Conservation (phyloP, 2,113 vertebrate genomes). For the Psilopsiagon aymara region DNA sequence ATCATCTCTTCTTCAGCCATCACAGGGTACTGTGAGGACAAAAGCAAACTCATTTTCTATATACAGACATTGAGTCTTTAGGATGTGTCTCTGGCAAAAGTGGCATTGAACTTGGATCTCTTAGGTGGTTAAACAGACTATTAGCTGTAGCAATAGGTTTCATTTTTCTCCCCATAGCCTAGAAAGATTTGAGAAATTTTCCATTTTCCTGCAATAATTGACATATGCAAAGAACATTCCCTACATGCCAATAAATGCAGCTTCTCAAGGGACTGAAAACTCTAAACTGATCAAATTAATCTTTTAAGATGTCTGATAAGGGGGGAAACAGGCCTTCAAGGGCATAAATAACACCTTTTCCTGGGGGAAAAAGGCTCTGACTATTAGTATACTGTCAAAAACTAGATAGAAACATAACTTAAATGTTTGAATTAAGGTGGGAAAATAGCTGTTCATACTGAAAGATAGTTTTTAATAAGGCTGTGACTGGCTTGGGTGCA, state of each 20-base stretch:
- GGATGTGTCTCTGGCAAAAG: neutral
- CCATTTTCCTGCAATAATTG: neutral
- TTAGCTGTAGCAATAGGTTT: neutral
- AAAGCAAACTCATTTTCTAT: neutral
- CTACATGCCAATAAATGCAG: neutral
- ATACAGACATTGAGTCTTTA: neutral
- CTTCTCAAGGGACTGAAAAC: neutral
- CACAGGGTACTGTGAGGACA: neutral
- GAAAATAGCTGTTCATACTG: neutral
- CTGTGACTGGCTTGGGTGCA: neutral
- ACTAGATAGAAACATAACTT: neutral
- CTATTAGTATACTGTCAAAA: neutral
- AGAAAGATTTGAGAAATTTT: neutral
- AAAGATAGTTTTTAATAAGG: neutral
- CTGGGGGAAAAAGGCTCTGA: neutral
- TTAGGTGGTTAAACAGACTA: neutral
- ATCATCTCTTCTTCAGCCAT: neutral
- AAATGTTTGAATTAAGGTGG: neutral
- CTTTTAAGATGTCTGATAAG: neutral
- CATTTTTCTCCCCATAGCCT: neutral
- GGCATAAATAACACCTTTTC: neutral
- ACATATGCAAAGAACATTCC: neutral
- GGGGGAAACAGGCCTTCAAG: neutral
- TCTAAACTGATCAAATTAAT: neutral
- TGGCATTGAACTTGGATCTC: neutral